Percentiles rank a stretch among this genome's conserved stretches.
Conservation (phyloP, 1,140 invertebrate species). For the Latrodectus geometricus region DNA sequence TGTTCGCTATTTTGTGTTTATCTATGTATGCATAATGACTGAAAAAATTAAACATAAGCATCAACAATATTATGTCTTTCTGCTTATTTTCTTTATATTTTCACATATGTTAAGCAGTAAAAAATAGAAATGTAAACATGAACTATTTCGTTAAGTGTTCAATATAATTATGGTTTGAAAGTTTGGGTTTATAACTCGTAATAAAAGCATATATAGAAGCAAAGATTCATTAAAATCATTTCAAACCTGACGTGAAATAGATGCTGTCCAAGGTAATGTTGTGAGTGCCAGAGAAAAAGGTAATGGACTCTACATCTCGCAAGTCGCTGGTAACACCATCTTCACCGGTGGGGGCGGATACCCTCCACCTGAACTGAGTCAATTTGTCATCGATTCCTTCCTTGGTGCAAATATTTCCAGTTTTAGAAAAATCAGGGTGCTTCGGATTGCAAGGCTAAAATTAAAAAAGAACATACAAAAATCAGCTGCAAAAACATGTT, state of each 20-base stretch:
- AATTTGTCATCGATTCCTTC: constrained; percentile 69
- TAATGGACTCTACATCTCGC: constrained; percentile 67
- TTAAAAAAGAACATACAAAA: not conserved
- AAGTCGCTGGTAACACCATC: constrained; percentile 67
- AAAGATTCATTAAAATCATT: not conserved
- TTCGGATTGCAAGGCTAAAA: constrained; percentile 69
- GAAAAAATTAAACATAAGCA: too few species aligned
- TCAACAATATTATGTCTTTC: too few species aligned
- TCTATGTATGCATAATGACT: too few species aligned
- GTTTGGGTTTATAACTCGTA: too few species aligned
- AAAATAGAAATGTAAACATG: too few species aligned
- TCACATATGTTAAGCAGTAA: too few species aligned
- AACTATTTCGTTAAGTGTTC: too few species aligned
- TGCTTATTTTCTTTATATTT: too few species aligned
- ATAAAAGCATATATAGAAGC: too few species aligned
- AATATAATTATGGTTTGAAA: too few species aligned
- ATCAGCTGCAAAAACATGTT: not conserved
- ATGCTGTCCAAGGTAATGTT: constrained; percentile 69
- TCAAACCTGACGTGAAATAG: constrained; percentile 69
- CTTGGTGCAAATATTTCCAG: constrained; percentile 66
- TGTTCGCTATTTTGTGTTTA: too few species aligned
- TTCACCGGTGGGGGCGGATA: constrained; percentile 66
- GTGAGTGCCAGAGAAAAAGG: constrained; percentile 69
- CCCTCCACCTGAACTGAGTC: constrained; percentile 69
- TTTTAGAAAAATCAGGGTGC: constrained; percentile 68